These are phyloP conservation scores for Desmodus rotundus DNA, from an alignment of 2,113 vertebrate genomes.

Conservation along the genomic window DNA sequence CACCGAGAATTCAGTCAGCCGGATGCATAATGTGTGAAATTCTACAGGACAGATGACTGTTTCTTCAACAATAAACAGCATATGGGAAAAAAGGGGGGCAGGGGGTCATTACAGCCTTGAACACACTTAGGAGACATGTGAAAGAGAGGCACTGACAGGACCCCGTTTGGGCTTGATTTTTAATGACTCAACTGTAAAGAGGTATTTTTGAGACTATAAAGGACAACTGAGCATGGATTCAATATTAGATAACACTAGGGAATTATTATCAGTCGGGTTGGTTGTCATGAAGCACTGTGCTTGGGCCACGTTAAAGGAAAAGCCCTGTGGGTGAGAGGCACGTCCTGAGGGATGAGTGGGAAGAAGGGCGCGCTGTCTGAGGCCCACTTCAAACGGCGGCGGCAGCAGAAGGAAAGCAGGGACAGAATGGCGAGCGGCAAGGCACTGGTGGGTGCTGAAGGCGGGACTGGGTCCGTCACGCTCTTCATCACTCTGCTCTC, in stretches of 20 bases:
- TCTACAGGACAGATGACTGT: background rate
- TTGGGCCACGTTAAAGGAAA: background rate
- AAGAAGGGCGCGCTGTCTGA: background rate
- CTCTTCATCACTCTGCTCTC: background rate
- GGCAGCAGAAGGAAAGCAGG: background rate
- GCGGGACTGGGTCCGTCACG: background rate
- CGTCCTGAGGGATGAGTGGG: background rate
- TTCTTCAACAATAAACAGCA: background rate
- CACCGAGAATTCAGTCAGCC: background rate
- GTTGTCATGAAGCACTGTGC: background rate
- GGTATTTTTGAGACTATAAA: background rate
- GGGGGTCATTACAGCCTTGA: background rate
- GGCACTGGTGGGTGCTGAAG: background rate
- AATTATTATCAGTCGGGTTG: background rate
- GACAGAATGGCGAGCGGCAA: background rate
- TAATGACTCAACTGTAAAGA: background rate
- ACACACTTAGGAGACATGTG: background rate
- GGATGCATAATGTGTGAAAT: background rate
- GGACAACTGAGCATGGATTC: background rate
- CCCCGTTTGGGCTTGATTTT: background rate
- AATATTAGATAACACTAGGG: background rate
- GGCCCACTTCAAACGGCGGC: background rate
- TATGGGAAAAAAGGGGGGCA: background rate
- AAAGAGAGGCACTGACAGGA: background rate
- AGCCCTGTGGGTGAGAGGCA: background rate